phyloP scores from a whole-genome alignment of 1,140 invertebrate species.

The Diorhabda sublineata region DNA sequence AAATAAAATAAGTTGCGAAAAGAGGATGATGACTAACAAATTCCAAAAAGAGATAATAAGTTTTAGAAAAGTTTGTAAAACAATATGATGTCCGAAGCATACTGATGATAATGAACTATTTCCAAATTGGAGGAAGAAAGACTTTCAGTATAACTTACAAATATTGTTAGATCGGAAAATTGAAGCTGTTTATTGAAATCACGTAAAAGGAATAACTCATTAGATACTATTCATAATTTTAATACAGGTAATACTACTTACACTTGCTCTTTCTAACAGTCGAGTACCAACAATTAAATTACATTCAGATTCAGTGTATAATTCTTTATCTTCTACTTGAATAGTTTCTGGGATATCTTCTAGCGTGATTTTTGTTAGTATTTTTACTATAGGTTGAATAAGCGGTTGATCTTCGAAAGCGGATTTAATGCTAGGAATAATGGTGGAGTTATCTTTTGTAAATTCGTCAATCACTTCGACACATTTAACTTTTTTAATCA shows the following conservation, averaged over 20 bases:
- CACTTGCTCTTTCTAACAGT: conserved; percentile 37
- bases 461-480: conserved; percentile 62
- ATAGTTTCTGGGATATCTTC: conserved; percentile 53
- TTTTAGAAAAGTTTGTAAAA: no score
- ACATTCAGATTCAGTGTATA: conserved; percentile 54
- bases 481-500: conserved; percentile 64
- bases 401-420: conserved; percentile 56
- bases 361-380: conserved; percentile 42
- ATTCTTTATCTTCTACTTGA: conserved; percentile 58
- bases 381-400: conserved; percentile 56
- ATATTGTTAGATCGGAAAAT: no score
- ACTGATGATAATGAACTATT: no score
- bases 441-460: conserved; percentile 46
- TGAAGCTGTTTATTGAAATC: no score
- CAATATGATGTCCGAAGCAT: no score
- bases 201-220: no score
- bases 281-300: conserved; percentile 55
- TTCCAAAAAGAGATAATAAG: no score
- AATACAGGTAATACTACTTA: conserved; percentile 13
- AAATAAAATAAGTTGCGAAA: no score
- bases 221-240: no score
- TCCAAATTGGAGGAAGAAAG: no score
- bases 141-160: no score
- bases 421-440: conserved; percentile 54
- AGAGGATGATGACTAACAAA: no score